Percentiles rank a stretch among this genome's conserved stretches.
Evolutionary conservation across 2,113 vertebrate genomes (phyloP).

Genomic region (Oplegnathus fasciatus): DNA sequence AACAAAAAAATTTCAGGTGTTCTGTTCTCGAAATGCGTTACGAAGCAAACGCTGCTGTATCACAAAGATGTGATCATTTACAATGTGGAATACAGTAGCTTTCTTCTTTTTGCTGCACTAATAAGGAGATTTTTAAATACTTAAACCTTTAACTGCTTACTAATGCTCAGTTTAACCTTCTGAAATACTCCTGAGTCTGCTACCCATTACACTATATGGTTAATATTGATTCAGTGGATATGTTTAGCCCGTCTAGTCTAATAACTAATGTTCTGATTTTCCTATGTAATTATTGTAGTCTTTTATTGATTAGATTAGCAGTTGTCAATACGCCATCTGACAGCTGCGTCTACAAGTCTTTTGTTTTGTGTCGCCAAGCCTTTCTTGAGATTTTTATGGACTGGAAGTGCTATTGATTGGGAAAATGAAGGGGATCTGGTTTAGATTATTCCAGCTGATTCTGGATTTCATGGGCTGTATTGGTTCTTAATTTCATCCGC

Average conservation of each 20-base stretch:
- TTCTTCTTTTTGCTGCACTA: background rate
- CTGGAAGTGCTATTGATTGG: slow-evolving; percentile 53
- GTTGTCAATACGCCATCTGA: slow-evolving; percentile 30
- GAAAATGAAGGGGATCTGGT: slow-evolving; percentile 56
- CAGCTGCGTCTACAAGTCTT: slow-evolving; percentile 37
- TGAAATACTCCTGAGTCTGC: background rate
- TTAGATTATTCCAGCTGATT: slow-evolving; percentile 50
- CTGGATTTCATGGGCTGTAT: slow-evolving; percentile 29
- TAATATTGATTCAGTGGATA: background rate
- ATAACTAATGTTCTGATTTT: slow-evolving; percentile 50
- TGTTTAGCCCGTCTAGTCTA: slow-evolving; percentile 15
- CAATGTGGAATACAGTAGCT: too few species aligned
- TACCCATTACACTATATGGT: too few species aligned
- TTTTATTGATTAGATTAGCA: slow-evolving; percentile 43
- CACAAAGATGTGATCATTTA: too few species aligned
- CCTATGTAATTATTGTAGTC: slow-evolving; percentile 14
- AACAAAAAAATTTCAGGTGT: too few species aligned
- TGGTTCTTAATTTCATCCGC: slow-evolving; percentile 53
- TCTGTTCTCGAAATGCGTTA: too few species aligned
- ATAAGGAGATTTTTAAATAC: background rate
- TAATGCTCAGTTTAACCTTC: background rate
- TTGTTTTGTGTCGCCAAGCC: slow-evolving; percentile 22
- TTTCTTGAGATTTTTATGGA: slow-evolving; percentile 27
- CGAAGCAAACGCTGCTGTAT: too few species aligned
- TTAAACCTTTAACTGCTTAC: background rate